phyloP scores from a whole-genome alignment of 2,888 invertebrate species.

The Pocota personata region DNA sequence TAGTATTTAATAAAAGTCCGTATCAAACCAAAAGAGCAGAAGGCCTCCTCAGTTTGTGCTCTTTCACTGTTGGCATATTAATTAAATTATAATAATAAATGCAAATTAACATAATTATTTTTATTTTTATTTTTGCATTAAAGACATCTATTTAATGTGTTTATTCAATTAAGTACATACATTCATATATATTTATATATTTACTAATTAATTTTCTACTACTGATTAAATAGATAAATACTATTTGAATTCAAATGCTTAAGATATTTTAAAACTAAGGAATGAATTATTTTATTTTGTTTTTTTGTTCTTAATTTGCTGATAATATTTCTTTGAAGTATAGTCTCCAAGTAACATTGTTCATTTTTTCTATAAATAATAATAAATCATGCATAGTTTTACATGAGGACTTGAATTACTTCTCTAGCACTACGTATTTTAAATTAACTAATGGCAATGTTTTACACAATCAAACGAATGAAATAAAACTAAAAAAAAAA shows the following conservation, averaged over 20 bases:
- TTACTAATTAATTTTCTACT: constrained; percentile 69
- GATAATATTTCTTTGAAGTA: constrained; percentile 1
- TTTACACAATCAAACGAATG: constrained; percentile 53
- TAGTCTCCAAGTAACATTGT: background rate
- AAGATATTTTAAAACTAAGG: constrained; percentile 34
- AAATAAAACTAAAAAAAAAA: constrained; percentile 29
- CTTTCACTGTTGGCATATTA: too few relatives aligned
- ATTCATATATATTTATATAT: constrained; percentile 47
- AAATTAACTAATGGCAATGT: constrained; percentile 72
- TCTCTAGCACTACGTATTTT: constrained; percentile 33
- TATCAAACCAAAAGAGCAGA: too few relatives aligned
- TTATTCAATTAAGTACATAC: constrained; percentile 65
- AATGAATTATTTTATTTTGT: constrained; percentile 42
- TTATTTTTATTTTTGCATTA: constrained; percentile 52
- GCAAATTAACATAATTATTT: background rate
- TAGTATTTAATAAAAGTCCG: too few relatives aligned
- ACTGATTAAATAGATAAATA: constrained; percentile 69
- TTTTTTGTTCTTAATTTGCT: background rate
- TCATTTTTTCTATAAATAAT: constrained; percentile 41
- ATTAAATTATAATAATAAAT: too few relatives aligned
- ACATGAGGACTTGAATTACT: constrained; percentile 13
- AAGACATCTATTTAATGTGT: constrained; percentile 53
- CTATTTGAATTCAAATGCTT: constrained; percentile 63
- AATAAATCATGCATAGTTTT: constrained; percentile 26
- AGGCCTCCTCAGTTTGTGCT: too few relatives aligned